Percentiles rank a stretch among this genome's conserved stretches.
These are phyloP conservation scores for Brachyistius frenatus DNA, from an alignment of 2,113 vertebrate genomes.

Conservation along the genomic window DNA sequence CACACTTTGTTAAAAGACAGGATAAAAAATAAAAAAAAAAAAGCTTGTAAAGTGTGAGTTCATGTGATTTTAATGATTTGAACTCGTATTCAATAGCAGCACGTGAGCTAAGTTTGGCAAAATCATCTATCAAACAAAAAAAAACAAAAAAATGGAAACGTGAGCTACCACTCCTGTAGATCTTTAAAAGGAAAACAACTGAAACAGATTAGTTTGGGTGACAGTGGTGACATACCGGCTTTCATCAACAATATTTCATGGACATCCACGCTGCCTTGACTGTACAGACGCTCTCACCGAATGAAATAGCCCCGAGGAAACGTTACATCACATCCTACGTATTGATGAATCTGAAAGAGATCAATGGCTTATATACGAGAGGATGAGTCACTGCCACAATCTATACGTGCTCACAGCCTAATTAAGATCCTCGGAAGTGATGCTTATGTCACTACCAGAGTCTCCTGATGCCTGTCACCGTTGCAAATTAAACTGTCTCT, in stretches of 20 bases:
- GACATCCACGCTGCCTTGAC: not conserved
- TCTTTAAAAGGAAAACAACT: no score
- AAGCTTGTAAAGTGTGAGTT: no score
- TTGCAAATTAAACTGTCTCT: conserved; percentile 32
- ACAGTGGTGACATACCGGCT: no score
- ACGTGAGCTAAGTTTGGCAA: no score
- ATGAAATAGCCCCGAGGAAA: conserved; percentile 31
- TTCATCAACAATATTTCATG: not conserved
- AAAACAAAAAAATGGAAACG: no score
- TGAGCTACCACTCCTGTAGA: no score
- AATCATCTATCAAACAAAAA: no score
- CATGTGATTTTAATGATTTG: no score
- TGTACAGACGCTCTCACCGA: not conserved
- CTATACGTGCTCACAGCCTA: conserved; percentile 19
- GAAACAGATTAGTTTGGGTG: no score
- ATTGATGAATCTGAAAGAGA: conserved; percentile 47
- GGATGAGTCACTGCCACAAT: conserved; percentile 43
- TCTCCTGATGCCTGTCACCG: conserved; percentile 29
- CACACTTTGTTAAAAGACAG: no score
- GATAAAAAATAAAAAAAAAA: no score
- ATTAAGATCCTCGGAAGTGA: conserved; percentile 28
- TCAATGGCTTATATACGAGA: conserved; percentile 15
- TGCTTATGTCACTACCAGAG: conserved; percentile 25
- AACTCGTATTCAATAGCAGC: no score
- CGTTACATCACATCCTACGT: conserved; percentile 47